Evolutionary conservation across 2,797 vertebrate species (phyloP).

Genomic region (Antennarius maculatus): DNA sequence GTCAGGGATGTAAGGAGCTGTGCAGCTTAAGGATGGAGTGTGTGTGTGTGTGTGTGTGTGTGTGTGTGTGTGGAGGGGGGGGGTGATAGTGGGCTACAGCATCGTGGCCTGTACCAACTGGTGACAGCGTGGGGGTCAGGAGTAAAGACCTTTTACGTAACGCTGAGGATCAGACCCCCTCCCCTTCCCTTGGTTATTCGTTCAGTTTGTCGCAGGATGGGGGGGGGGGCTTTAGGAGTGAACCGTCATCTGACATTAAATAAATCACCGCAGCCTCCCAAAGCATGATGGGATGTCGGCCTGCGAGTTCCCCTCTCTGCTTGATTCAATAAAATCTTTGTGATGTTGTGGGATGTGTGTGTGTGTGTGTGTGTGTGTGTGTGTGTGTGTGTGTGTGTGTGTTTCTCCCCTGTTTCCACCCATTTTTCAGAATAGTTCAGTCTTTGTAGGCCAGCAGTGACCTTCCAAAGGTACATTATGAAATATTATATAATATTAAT

Average conservation of each 20-base stretch:
- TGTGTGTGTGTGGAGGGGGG: constrained; percentile 38
- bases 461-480: too few relatives aligned
- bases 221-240: constrained; percentile 13
- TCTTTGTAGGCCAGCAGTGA: too few relatives aligned
- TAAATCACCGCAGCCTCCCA: background rate
- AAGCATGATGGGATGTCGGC: background rate
- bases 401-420: too few relatives aligned
- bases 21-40: constrained; percentile 58
- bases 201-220: constrained; percentile 16
- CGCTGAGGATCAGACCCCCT: constrained; percentile 14
- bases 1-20: constrained; percentile 60
- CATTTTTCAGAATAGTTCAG: too few relatives aligned
- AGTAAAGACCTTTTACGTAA: constrained; percentile 60
- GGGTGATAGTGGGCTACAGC: constrained; percentile 64
- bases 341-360: too few relatives aligned
- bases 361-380: too few relatives aligned
- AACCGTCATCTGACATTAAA: constrained; percentile 2
- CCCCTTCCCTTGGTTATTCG: background rate
- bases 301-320: too few relatives aligned
- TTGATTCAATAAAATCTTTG: too few relatives aligned
- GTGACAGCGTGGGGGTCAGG: constrained; percentile 59
- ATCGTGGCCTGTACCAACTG: constrained; percentile 79
- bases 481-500: too few relatives aligned
- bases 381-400: too few relatives aligned
- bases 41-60: constrained; percentile 48